A percentile compares a stretch with the other conserved stretches of the same genome.
These are phyloP conservation scores for Catharus bicknelli DNA, from an alignment of 2,113 vertebrate species.

Conservation along the genomic window DNA sequence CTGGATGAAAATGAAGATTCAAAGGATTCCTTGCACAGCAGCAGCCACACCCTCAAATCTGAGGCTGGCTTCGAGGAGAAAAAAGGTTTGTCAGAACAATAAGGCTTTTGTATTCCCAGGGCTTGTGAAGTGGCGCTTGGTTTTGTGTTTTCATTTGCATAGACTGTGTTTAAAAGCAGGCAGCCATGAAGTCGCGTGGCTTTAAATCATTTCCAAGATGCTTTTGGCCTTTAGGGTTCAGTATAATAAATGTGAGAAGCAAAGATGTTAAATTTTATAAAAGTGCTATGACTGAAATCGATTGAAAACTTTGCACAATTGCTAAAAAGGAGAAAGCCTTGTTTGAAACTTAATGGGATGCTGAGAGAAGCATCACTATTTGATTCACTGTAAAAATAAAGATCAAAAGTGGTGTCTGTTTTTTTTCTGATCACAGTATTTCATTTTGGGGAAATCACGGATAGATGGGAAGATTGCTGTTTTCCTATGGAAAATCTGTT, in stretches of 20 bases:
- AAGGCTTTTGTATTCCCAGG: constrained; percentile 1
- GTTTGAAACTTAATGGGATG: neutral
- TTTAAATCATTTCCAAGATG: neutral
- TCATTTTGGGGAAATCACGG: neutral
- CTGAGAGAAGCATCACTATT: neutral
- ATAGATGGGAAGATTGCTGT: neutral
- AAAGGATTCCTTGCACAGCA: constrained; percentile 96
- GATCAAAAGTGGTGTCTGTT: neutral
- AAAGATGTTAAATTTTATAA: constrained; percentile 39
- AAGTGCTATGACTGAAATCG: neutral
- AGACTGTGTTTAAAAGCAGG: constrained; percentile 39
- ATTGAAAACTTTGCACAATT: neutral
- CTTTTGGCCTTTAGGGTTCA: constrained; percentile 15
- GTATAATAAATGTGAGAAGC: constrained; percentile 43
- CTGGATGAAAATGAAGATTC: constrained; percentile 94
- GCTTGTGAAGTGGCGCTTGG: constrained; percentile 49
- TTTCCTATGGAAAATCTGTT: neutral
- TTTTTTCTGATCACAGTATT: neutral
- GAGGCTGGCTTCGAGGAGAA: constrained; percentile 93
- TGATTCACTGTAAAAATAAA: neutral
- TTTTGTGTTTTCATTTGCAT: constrained; percentile 44
- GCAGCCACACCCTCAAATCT: constrained; percentile 97
- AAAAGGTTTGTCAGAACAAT: constrained; percentile 81
- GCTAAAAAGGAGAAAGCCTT: neutral
- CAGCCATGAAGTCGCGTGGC: constrained; percentile 25